Conservation (phyloP, 2,797 vertebrate species). For the Microtus californicus region DNA sequence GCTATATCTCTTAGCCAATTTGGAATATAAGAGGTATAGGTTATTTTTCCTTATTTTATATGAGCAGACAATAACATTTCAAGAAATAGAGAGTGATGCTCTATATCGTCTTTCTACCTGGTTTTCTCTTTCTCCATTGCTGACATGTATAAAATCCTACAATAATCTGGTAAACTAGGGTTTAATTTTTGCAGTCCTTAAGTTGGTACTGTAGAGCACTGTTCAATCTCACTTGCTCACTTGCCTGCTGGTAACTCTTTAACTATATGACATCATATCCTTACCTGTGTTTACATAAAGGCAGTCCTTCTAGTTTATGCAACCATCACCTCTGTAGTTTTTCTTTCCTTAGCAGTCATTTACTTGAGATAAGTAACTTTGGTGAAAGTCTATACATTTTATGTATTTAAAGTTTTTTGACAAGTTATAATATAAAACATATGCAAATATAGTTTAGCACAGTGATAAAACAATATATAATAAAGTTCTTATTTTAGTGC, state of each 20-base stretch:
- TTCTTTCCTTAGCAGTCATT: conserved; percentile 1
- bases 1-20: not conserved
- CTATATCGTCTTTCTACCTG: not conserved
- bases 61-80: not conserved
- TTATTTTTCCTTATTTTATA: not conserved
- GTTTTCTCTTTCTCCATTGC: not conserved
- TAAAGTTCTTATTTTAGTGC: not conserved
- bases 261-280: not conserved
- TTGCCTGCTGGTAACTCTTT: not conserved
- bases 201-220: not conserved
- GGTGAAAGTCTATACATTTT: not conserved
- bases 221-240: not conserved
- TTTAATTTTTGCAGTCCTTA: not conserved
- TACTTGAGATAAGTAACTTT: not conserved
- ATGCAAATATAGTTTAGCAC: not conserved
- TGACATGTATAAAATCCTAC: not conserved
- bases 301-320: not conserved
- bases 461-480: not conserved
- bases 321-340: not conserved
- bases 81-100: not conserved
- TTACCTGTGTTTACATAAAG: not conserved
- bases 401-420: not conserved
- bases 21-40: not conserved
- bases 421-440: not conserved
- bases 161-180: not conserved